These are phyloP conservation scores for Trissolcus brochymenae DNA, from an alignment of 2,888 invertebrate species.

Conservation along the genomic window DNA sequence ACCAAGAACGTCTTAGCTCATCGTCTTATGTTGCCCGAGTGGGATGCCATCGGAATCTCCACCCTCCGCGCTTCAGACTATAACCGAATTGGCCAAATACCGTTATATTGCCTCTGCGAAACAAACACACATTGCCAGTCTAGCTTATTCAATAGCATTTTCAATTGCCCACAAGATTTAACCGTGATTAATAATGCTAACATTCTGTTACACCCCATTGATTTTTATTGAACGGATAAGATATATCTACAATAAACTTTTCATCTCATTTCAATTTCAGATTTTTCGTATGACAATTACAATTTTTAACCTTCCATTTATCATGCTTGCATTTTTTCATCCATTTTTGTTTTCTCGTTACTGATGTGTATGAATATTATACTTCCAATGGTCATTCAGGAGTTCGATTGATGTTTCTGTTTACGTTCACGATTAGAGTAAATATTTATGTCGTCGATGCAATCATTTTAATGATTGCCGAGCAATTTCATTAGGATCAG, in stretches of 20 bases:
- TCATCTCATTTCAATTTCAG: too few relatives aligned
- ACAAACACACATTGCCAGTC: constrained; percentile 50
- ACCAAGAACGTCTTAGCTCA: constrained; percentile 75
- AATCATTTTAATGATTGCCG: not conserved
- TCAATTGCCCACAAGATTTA: constrained; percentile 30
- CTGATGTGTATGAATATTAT: too few relatives aligned
- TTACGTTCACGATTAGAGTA: too few relatives aligned
- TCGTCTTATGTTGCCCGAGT: constrained; percentile 60
- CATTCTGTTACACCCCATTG: constrained; percentile 46
- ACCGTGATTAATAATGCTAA: constrained; percentile 37
- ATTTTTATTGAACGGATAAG: constrained; percentile 27
- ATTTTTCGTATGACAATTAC: too few relatives aligned
- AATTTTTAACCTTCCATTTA: not conserved
- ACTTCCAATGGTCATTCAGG: not conserved
- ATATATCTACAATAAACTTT: not conserved
- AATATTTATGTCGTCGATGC: constrained; percentile 2
- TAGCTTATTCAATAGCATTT: constrained; percentile 15
- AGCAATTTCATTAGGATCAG: not conserved
- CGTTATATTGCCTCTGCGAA: constrained; percentile 64
- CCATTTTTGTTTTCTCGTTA: too few relatives aligned
- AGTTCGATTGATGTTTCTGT: too few relatives aligned
- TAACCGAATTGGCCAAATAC: constrained; percentile 67
- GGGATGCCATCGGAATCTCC: constrained; percentile 59
- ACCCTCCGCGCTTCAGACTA: constrained; percentile 43
- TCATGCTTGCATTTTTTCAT: not conserved